These are phyloP conservation scores for Heliocidaris tuberculata DNA, from an alignment of 35 echinoderm and acorn worm genomes.

Conservation along the genomic window DNA sequence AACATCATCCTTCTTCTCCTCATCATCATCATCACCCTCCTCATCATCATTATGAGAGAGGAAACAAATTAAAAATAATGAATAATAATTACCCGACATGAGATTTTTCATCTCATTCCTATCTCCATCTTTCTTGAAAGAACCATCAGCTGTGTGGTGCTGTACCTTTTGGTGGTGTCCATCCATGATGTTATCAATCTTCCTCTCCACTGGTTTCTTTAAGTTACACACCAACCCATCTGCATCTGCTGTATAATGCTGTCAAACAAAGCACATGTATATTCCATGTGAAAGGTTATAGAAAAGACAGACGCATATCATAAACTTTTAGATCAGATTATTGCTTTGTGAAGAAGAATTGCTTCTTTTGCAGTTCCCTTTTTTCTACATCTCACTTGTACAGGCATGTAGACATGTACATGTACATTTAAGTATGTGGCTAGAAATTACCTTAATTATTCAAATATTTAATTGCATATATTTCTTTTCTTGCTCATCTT, in stretches of 20 bases:
- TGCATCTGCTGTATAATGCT: conserved; percentile 65
- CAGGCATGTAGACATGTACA: too few relatives aligned
- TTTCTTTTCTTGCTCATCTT: too few relatives aligned
- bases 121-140: conserved; percentile 22
- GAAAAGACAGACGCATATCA: too few relatives aligned
- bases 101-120: conserved; percentile 15
- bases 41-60: neutral
- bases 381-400: too few relatives aligned
- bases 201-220: conserved; percentile 34
- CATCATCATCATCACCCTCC: too few relatives aligned
- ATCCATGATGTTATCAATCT: neutral
- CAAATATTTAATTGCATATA: too few relatives aligned
- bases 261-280: neutral
- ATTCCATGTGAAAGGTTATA: neutral
- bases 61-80: neutral
- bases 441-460: too few relatives aligned
- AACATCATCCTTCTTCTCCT: too few relatives aligned
- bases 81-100: neutral
- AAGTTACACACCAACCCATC: conserved; percentile 56
- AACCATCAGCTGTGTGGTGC: neutral
- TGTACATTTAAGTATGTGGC: too few relatives aligned
- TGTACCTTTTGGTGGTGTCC: neutral
- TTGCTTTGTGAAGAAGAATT: too few relatives aligned
- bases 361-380: too few relatives aligned
- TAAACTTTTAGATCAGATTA: too few relatives aligned